Percentiles rank a stretch among this genome's conserved stretches.
Evolutionary conservation across 2,113 vertebrate genomes (phyloP).

Genomic region (Beaufortia kweichowensis): DNA sequence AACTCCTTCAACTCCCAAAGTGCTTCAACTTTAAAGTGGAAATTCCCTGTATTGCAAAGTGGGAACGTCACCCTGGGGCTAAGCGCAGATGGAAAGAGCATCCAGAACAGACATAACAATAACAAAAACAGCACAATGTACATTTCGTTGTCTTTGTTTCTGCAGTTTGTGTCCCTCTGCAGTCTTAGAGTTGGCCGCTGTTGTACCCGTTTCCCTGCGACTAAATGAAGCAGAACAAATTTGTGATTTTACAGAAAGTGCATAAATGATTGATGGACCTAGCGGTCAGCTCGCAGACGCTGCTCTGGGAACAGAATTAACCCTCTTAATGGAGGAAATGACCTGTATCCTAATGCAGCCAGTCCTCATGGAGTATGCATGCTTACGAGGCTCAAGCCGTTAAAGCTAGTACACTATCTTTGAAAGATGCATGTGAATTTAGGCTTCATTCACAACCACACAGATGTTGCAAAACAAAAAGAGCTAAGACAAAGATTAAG

Average conservation of each 20-base stretch:
- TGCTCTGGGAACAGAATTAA: conserved; percentile 36
- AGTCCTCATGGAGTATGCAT: not conserved
- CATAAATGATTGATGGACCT: conserved; percentile 26
- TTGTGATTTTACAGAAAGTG: conserved; percentile 20
- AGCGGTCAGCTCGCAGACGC: conserved; percentile 6
- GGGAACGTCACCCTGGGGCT: not conserved
- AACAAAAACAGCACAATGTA: not conserved
- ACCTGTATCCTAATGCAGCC: conserved; percentile 14
- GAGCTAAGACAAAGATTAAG: not conserved
- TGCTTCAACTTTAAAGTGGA: not conserved
- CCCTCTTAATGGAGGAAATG: conserved; percentile 20
- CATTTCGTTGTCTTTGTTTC: not conserved
- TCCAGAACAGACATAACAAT: conserved; percentile 6
- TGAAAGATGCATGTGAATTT: not conserved
- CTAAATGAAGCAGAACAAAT: conserved; percentile 21
- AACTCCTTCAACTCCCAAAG: not conserved
- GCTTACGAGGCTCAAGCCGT: not conserved
- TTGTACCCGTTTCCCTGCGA: not conserved
- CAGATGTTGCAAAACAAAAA: conserved; percentile 13
- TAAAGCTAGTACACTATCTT: not conserved
- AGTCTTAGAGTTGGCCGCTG: not conserved
- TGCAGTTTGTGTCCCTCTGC: not conserved
- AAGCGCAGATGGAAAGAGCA: not conserved
- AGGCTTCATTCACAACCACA: not conserved
- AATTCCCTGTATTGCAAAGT: not conserved